Percentiles rank a stretch among this genome's conserved stretches.
phyloP scores from a whole-genome alignment of 2,113 vertebrate species.

The Phaethornis superciliosus region DNA sequence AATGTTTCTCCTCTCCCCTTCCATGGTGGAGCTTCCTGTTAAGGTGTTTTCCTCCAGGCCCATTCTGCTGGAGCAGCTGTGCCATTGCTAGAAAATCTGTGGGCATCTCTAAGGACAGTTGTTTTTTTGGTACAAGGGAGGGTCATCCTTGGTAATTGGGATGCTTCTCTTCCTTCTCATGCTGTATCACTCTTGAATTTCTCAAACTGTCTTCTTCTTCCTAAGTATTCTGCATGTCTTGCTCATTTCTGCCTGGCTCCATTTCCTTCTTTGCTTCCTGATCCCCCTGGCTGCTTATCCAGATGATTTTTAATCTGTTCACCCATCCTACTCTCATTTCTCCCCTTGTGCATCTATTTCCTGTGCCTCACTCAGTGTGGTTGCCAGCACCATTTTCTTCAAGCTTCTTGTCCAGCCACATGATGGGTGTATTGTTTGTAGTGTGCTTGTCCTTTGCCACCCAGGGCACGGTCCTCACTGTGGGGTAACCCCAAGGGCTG shows the following conservation, averaged over 20 bases:
- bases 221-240: rapidly evolving
- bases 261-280: not conserved
- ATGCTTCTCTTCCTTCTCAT: not conserved
- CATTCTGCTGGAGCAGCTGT: not conserved
- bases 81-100: not conserved
- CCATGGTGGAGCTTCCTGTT: not conserved
- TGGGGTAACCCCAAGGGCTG: not conserved
- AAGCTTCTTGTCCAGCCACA: not conserved
- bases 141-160: not conserved
- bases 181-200: not conserved
- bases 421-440: not conserved
- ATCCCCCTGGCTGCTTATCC: not conserved
- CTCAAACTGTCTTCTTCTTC: not conserved
- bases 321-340: too few relatives aligned
- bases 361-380: not conserved
- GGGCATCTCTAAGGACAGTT: not conserved
- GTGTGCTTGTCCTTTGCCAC: not conserved
- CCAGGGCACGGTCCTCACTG: rapidly evolving
- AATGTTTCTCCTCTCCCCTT: not conserved
- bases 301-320: not conserved
- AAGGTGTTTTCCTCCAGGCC: not conserved
- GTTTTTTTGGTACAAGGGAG: not conserved
- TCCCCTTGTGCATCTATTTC: not conserved
- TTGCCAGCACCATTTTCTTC: not conserved
- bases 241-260: not conserved